Conservation (phyloP, 2,888 invertebrate species). For the Caenorhabditis sp. region DNA sequence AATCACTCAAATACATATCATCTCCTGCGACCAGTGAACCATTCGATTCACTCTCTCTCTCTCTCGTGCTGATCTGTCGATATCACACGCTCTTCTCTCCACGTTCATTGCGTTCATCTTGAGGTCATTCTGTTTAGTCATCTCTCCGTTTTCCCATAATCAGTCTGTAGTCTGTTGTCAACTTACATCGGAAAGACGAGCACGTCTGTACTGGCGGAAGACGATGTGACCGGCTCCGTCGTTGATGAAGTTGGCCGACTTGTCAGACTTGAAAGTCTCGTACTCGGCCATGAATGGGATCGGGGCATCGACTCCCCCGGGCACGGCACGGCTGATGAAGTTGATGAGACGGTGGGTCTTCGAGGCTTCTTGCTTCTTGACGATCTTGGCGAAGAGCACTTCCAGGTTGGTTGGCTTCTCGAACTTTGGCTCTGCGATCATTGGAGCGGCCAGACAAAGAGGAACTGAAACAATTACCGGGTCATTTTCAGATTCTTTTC, state of each 20-base stretch:
- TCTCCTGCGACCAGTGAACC: slow-evolving; percentile 28
- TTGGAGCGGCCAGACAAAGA: slow-evolving; percentile 46
- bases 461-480: slow-evolving; percentile 25
- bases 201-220: slow-evolving; percentile 70
- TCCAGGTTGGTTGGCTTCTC: slow-evolving; percentile 56
- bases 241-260: slow-evolving; percentile 70
- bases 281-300: slow-evolving; percentile 67
- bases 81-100: slow-evolving; percentile 28
- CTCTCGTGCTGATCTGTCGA: slow-evolving; percentile 5
- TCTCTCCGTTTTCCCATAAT: slow-evolving; percentile 11
- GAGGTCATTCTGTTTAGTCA: slow-evolving; percentile 19
- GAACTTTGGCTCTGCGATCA: slow-evolving; percentile 48
- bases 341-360: slow-evolving; percentile 65
- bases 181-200: slow-evolving; percentile 71
- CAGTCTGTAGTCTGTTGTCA: not conserved
- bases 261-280: slow-evolving; percentile 73
- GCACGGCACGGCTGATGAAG: slow-evolving; percentile 67
- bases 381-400: slow-evolving; percentile 62
- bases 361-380: slow-evolving; percentile 65
- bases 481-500: slow-evolving; percentile 36
- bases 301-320: slow-evolving; percentile 68
- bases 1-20: not conserved
- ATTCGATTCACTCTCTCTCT: slow-evolving; percentile 16
- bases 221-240: slow-evolving; percentile 68
- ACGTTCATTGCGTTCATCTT: slow-evolving; percentile 28